Conservation (phyloP, 2,797 vertebrate species). For the Florisuga fusca region DNA sequence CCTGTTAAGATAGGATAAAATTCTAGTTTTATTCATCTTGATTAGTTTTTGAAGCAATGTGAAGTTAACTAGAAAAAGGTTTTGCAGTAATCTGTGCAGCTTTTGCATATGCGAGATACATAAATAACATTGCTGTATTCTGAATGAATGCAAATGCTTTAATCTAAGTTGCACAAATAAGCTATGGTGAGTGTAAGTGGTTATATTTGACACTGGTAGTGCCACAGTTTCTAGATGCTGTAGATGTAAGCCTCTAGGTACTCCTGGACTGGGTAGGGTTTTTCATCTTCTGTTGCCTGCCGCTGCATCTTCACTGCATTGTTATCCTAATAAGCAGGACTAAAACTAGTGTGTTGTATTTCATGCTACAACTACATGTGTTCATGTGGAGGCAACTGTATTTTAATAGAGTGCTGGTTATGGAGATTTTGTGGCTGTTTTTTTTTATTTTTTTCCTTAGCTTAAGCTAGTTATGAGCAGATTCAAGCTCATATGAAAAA, state of each 20-base stretch:
- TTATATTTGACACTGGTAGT: not conserved
- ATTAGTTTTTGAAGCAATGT: not conserved
- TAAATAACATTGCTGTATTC: not conserved
- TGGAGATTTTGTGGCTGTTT: not conserved
- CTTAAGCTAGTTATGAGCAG: not conserved
- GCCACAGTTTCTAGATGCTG: not conserved
- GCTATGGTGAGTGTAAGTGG: not conserved
- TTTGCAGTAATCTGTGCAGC: not conserved
- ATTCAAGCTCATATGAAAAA: not conserved
- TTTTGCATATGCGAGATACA: conserved; percentile 4
- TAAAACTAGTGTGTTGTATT: not conserved
- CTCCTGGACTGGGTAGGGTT: not conserved
- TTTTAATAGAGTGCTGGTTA: not conserved
- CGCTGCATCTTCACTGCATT: not conserved
- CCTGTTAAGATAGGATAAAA: not conserved
- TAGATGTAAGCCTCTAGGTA: not conserved
- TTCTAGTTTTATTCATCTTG: not conserved
- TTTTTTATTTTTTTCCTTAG: not conserved
- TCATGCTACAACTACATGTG: not conserved
- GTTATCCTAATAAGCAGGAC: not conserved
- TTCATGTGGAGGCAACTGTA: not conserved
- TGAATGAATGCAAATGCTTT: not conserved
- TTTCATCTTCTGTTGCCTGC: not conserved
- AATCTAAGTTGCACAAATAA: not conserved
- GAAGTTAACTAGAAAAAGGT: not conserved